A percentile compares a stretch with the other conserved stretches of the same genome.
These are phyloP conservation scores for Phalangium opilio DNA, from an alignment of 2,888 invertebrate species.

Conservation along the genomic window DNA sequence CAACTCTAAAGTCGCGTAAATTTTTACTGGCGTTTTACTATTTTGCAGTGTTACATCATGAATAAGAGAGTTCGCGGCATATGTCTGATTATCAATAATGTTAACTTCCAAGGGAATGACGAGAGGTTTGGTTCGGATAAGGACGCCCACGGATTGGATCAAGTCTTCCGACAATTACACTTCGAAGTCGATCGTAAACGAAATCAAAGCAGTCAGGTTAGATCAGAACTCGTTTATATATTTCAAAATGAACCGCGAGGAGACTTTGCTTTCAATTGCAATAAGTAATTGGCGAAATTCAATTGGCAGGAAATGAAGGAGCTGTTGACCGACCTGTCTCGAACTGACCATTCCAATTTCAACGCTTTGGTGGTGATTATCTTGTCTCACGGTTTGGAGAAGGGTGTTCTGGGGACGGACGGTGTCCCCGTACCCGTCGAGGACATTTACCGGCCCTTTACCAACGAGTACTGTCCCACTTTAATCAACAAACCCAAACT, in stretches of 20 bases:
- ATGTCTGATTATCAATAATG: slow-evolving; percentile 12
- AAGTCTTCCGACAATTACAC: slow-evolving; percentile 3
- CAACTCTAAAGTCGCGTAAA: too few species aligned
- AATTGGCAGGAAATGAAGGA: background rate
- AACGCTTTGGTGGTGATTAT: slow-evolving; percentile 8
- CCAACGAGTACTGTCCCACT: slow-evolving; percentile 11
- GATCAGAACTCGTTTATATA: background rate
- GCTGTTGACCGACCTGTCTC: background rate
- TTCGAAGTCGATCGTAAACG: slow-evolving; percentile 1
- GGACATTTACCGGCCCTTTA: slow-evolving; percentile 11
- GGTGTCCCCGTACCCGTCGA: slow-evolving; percentile 4
- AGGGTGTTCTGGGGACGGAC: slow-evolving; percentile 8
- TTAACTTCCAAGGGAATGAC: slow-evolving; percentile 3
- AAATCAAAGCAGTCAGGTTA: slow-evolving; percentile 2
- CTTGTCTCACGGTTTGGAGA: slow-evolving; percentile 3
- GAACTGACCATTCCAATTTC: background rate
- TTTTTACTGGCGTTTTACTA: background rate
- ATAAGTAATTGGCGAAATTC: background rate
- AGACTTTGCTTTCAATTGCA: too few species aligned
- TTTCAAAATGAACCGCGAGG: too few species aligned
- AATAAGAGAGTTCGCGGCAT: slow-evolving; percentile 4
- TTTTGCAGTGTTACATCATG: slow-evolving; percentile 3
- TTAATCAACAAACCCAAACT: slow-evolving; percentile 15
- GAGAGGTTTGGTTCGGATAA: slow-evolving; percentile 7
- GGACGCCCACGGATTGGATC: slow-evolving; percentile 4